Conservation (phyloP, 2,113 vertebrate genomes). For the Myocastor coypus region DNA sequence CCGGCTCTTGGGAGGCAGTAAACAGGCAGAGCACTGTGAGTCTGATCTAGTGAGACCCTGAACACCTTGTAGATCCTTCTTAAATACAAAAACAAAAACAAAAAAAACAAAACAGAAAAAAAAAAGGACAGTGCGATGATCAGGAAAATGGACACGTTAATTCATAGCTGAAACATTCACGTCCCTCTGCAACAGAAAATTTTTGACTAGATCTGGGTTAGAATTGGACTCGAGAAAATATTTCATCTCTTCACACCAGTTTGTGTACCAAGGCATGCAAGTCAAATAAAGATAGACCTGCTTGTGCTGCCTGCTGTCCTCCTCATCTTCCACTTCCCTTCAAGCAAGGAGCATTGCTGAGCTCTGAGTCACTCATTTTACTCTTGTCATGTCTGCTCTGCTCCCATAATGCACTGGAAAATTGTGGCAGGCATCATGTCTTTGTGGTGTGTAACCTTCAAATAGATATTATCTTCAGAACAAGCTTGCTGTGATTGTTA, state of each 20-base stretch:
- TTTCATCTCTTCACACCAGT: not conserved
- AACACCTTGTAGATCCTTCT: no score
- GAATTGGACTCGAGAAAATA: not conserved
- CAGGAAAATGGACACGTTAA: not conserved
- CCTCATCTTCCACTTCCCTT: not conserved
- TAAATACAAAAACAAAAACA: no score
- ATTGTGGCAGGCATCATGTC: no score
- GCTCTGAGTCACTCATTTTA: not conserved
- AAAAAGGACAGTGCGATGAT: no score
- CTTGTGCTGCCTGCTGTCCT: not conserved
- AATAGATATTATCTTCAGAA: not conserved
- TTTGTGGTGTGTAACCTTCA: not conserved
- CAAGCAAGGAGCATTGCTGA: not conserved
- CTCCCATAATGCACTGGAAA: not conserved
- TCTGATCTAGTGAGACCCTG: no score
- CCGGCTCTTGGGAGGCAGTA: no score
- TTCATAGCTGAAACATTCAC: not conserved
- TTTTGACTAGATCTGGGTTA: not conserved
- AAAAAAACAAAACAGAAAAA: no score
- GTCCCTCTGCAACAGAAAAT: not conserved
- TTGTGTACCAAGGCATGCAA: not conserved
- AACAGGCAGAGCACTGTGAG: no score
- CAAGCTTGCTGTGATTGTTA: not conserved
- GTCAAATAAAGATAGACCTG: not conserved
- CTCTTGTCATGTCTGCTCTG: not conserved